Conservation (phyloP, 1,140 invertebrate genomes). For the Zaprionus lachaisei region DNA sequence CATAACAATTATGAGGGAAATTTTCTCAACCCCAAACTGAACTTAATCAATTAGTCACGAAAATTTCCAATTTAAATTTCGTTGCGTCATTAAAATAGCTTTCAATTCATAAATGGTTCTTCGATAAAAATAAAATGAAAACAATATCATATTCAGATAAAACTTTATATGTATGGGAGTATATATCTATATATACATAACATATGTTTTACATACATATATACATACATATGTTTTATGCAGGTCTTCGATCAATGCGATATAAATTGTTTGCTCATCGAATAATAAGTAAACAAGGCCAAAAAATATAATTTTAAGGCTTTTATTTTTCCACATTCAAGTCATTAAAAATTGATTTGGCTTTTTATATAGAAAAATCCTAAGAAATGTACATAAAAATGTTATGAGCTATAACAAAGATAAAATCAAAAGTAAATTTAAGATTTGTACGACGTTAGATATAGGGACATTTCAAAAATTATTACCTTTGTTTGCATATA, state of each 20-base stretch:
- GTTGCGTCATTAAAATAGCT: slow-evolving; percentile 40
- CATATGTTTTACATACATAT: not conserved
- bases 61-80: slow-evolving; percentile 50
- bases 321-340: not conserved
- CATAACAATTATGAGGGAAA: slow-evolving; percentile 1
- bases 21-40: slow-evolving; percentile 2
- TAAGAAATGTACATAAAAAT: not conserved
- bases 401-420: no score
- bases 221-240: not conserved
- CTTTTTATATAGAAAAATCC: not conserved
- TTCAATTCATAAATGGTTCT: slow-evolving; percentile 26
- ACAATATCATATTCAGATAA: slow-evolving; percentile 8
- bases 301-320: not conserved
- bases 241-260: slow-evolving; percentile 30
- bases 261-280: slow-evolving; percentile 6
- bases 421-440: no score
- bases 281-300: not conserved
- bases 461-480: no score
- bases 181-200: not conserved
- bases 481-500: no score
- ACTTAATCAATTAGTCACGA: slow-evolving; percentile 53
- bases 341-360: not conserved
- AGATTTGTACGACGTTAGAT: no score
- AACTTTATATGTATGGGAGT: not conserved
- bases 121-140: slow-evolving; percentile 1